Evolutionary conservation across 2,113 vertebrate species (phyloP), one percentile per base, ranked within the genome.

Genomic region (Corythornis madagascariensis): DNA sequence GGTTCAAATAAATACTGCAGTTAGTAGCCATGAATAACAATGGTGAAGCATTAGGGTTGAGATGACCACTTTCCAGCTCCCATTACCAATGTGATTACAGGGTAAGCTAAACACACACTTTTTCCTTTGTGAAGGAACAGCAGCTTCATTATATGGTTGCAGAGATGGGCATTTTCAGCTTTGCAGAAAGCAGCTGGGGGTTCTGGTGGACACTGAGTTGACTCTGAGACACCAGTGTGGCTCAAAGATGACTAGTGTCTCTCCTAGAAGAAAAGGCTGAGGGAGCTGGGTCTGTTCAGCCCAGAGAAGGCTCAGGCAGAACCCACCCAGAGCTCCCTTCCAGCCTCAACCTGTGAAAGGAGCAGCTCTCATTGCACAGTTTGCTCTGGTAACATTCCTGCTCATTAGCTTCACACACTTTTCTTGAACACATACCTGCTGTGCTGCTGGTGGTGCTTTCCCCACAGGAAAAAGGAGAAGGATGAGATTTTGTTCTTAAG

Each of bases 1-100:
- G 67, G 52, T 80, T 95, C 78, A 74, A 96, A 91, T 84, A 94
- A 94, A 92, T 83, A 90, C 63, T 45, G 48, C 74, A 63, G 57
- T 72, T 48, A 28, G 80, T n/a, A 42, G 88, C 55, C 31, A 82
- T 50, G 65, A 63, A 87, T 91, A 93, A 90, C 55, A 93, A 73
- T 43, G 78, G 95, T 33, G 47, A 88, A 70, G 56, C 81, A 55
- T 19, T 50, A 88, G 63, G 15, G 69, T 63, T 81, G 73, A 94
- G 53, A 70, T 38, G 47, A 20, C 40, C 29, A 25, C 22, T 86
- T 92, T 91, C 83, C 88, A 31, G 26, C 38, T 91, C 11, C 7
- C 35, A 75, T 66, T 91, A n/a, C 38, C 43, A 61, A 42, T 65
- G 24, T 81, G 22, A 81, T 72, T 63, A 76, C 45, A 57, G 28